These are phyloP conservation scores for Lagopus muta DNA, from an alignment of 2,113 vertebrate species.

Conservation along the genomic window DNA sequence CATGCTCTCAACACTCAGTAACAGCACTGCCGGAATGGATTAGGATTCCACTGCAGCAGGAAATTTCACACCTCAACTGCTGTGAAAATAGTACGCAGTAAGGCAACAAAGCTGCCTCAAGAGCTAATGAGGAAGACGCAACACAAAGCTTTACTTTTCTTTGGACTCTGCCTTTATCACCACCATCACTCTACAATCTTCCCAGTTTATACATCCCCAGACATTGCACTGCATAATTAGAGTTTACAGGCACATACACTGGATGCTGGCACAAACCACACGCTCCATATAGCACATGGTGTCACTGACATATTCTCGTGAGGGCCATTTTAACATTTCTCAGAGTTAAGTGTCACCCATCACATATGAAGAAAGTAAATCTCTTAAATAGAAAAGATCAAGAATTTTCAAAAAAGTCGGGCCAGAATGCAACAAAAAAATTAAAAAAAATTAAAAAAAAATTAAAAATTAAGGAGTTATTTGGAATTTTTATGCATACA, in stretches of 20 bases:
- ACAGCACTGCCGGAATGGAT: neutral
- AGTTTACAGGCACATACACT: neutral
- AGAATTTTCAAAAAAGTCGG: neutral
- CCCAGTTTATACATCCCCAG: neutral
- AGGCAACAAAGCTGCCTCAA: neutral
- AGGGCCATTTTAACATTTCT: neutral
- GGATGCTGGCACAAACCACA: neutral
- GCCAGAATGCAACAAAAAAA: neutral
- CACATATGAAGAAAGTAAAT: neutral
- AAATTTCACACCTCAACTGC: neutral
- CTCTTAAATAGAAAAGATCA: neutral
- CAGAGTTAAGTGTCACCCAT: neutral
- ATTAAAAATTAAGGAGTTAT: too few species aligned
- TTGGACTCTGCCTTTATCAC: neutral
- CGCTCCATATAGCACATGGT: neutral
- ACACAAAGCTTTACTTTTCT: neutral
- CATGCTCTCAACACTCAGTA: neutral
- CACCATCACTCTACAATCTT: neutral
- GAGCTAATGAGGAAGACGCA: neutral
- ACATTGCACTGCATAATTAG: neutral
- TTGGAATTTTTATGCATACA: neutral
- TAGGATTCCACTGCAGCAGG: neutral
- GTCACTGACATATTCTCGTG: neutral
- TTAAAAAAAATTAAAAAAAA: too few species aligned
- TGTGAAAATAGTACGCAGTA: neutral